Evolutionary conservation across 2,113 vertebrate genomes (phyloP).

Genomic region (Erythrocercus mccallii): DNA sequence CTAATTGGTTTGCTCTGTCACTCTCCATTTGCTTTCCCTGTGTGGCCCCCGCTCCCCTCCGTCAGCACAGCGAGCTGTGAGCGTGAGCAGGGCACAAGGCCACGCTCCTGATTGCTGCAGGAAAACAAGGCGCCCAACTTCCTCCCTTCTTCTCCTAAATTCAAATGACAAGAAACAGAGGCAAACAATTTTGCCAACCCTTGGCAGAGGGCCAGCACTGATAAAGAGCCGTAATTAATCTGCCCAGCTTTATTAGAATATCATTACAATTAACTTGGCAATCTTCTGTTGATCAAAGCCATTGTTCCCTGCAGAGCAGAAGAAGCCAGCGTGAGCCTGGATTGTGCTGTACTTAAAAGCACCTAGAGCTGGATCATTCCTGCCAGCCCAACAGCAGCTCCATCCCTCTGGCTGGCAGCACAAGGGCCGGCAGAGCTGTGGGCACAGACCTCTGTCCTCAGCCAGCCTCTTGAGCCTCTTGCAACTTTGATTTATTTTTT

Average conservation of each 20-base stretch:
- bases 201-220: constrained; percentile 55
- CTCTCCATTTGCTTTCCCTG: constrained; percentile 12
- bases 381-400: neutral
- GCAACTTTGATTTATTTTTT: neutral
- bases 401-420: neutral
- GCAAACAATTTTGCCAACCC: constrained; percentile 60
- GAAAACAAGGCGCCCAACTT: constrained; percentile 32
- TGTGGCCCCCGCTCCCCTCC: neutral
- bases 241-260: constrained; percentile 70
- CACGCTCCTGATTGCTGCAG: neutral
- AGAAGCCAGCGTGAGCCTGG: neutral
- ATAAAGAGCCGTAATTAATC: constrained; percentile 68
- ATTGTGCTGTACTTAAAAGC: neutral
- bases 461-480: neutral
- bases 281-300: constrained; percentile 67
- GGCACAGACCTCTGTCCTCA: neutral
- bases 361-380: neutral
- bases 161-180: constrained; percentile 66
- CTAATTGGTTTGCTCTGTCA: constrained; percentile 35
- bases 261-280: constrained; percentile 66
- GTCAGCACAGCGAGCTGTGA: neutral
- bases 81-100: neutral
- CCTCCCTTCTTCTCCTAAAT: constrained; percentile 61
- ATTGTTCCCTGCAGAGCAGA: constrained; percentile 53
- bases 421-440: neutral